Evolutionary conservation across 2,113 vertebrate genomes (phyloP).

Genomic region (Vombatus ursinus): DNA sequence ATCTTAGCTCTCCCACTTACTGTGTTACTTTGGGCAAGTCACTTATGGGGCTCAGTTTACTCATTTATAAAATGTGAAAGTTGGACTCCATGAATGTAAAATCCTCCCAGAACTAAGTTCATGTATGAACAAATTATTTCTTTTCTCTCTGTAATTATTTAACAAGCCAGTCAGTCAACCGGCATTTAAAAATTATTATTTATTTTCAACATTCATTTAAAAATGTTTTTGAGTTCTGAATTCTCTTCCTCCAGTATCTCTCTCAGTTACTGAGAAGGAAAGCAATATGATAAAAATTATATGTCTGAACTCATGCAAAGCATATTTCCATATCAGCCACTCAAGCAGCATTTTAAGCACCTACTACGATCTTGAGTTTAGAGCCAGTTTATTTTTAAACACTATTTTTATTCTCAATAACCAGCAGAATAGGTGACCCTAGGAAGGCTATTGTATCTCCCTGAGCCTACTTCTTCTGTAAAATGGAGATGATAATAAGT

Average conservation of each 20-base stretch:
- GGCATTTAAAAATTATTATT: background rate
- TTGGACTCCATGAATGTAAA: background rate
- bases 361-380: constrained; percentile 62
- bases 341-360: background rate
- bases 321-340: background rate
- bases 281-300: background rate
- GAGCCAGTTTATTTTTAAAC: constrained; percentile 60
- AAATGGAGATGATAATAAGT: background rate
- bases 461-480: background rate
- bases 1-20: background rate
- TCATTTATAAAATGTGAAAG: background rate
- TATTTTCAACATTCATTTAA: background rate
- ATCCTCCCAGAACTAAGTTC: background rate
- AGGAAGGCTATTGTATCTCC: background rate
- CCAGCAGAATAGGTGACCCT: constrained; percentile 12
- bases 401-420: constrained; percentile 59
- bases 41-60: constrained; percentile 48
- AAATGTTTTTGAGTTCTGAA: background rate
- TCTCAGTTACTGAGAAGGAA: background rate
- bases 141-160: background rate
- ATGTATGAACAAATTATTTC: background rate
- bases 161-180: background rate
- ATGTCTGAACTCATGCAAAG: background rate
- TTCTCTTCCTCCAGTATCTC: background rate
- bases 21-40: background rate